Percentiles rank a stretch among this genome's conserved stretches.
Evolutionary conservation across 2,113 vertebrate genomes (phyloP).

Genomic region (Falco punctatus): DNA sequence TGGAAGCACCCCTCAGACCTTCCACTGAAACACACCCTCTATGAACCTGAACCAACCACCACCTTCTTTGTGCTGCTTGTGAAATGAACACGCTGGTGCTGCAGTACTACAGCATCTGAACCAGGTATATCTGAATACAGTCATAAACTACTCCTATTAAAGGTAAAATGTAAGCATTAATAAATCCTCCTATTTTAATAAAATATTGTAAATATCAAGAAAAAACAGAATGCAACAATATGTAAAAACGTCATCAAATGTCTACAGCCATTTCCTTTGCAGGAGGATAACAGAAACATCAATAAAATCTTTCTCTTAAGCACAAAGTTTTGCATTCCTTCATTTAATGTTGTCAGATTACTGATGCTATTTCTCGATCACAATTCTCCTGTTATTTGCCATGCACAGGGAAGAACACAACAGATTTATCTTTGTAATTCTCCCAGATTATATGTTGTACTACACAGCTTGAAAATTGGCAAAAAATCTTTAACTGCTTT

Average conservation of each 20-base stretch:
- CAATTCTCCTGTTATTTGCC: not conserved
- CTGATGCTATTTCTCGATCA: not conserved
- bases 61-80: not conserved
- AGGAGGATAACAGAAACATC: not conserved
- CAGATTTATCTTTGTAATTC: not conserved
- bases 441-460: not conserved
- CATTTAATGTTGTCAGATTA: not conserved
- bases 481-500: not conserved
- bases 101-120: not conserved
- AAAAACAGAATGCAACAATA: not conserved
- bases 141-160: not conserved
- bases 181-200: not conserved
- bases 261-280: not conserved
- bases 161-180: not conserved
- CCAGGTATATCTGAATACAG: not conserved
- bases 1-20: not conserved
- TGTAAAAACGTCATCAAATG: not conserved
- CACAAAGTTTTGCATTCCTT: not conserved
- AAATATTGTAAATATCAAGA: not conserved
- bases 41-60: not conserved
- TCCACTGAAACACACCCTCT: not conserved
- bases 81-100: not conserved
- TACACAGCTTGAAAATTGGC: not conserved
- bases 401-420: not conserved
- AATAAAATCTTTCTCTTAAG: not conserved